phyloP scores from a whole-genome alignment of 1,140 invertebrate species.

The Drosophila erecta region DNA sequence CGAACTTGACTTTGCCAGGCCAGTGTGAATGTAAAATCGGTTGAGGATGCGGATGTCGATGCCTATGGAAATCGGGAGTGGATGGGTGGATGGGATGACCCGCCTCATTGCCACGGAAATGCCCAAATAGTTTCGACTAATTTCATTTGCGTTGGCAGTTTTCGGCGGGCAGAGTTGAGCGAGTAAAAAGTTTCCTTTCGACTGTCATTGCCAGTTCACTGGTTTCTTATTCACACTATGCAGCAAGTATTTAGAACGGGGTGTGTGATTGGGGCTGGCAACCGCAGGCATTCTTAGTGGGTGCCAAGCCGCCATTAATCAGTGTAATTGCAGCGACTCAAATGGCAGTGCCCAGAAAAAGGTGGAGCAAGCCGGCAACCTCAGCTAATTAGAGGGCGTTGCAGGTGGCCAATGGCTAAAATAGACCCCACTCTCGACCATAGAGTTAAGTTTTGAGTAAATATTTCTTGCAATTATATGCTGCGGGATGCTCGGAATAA shows the following conservation, averaged over 20 bases:
- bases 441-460: not conserved
- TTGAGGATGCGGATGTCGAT: constrained; percentile 7
- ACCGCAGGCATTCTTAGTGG: constrained; percentile 55
- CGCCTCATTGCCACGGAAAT: constrained; percentile 37
- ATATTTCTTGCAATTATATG: not conserved
- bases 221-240: constrained; percentile 1
- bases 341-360: constrained; percentile 28
- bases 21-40: constrained; percentile 26
- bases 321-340: constrained; percentile 67
- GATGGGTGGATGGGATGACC: too few relatives aligned
- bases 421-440: not conserved
- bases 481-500: not conserved
- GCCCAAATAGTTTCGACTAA: constrained; percentile 76
- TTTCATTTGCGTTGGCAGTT: constrained; percentile 79
- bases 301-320: constrained; percentile 72
- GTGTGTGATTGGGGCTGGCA: not conserved
- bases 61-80: constrained; percentile 29
- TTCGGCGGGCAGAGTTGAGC: constrained; percentile 53
- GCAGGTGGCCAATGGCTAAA: constrained; percentile 7
- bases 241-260: not conserved
- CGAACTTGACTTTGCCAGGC: constrained; percentile 67
- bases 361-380: constrained; percentile 1
- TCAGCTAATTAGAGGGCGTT: constrained; percentile 31
- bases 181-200: constrained; percentile 45
- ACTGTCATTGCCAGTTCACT: constrained; percentile 40